These are phyloP conservation scores for Epirrita christyi DNA, from an alignment of 2,888 invertebrate genomes.

Conservation along the genomic window DNA sequence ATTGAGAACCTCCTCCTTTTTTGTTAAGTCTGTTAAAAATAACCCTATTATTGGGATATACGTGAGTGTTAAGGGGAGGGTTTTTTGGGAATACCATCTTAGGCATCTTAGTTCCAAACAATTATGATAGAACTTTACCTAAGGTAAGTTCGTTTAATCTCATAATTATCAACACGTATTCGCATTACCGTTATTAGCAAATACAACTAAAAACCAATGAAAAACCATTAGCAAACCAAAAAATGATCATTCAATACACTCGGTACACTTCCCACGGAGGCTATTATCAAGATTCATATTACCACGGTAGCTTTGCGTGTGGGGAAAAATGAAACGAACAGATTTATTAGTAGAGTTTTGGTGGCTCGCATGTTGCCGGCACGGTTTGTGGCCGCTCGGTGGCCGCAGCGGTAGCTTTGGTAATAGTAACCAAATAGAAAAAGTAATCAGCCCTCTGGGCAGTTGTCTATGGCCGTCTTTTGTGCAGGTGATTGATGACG, in stretches of 20 bases:
- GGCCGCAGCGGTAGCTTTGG: conserved; percentile 49
- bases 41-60: too few relatives aligned
- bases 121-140: too few relatives aligned
- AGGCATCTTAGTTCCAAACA: too few relatives aligned
- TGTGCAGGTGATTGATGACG: conserved; percentile 75
- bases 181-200: conserved; percentile 38
- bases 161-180: conserved; percentile 30
- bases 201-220: conserved; percentile 62
- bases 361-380: background rate
- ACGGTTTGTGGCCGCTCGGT: conserved; percentile 1
- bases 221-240: conserved; percentile 64
- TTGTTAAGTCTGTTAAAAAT: too few relatives aligned
- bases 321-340: conserved; percentile 35
- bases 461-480: conserved; percentile 72
- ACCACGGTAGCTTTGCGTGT: conserved; percentile 48
- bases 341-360: conserved; percentile 27
- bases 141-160: too few relatives aligned
- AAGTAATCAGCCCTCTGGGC: conserved; percentile 64
- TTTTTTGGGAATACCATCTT: too few relatives aligned
- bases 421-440: conserved; percentile 56
- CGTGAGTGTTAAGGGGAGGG: too few relatives aligned
- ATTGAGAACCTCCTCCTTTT: too few relatives aligned
- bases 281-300: conserved; percentile 57
- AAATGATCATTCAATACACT: conserved; percentile 69
- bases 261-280: conserved; percentile 67